Percentiles rank a stretch among this genome's conserved stretches.
These are phyloP conservation scores for Cordilura impudica DNA, from an alignment of 2,888 invertebrate species.

Conservation along the genomic window DNA sequence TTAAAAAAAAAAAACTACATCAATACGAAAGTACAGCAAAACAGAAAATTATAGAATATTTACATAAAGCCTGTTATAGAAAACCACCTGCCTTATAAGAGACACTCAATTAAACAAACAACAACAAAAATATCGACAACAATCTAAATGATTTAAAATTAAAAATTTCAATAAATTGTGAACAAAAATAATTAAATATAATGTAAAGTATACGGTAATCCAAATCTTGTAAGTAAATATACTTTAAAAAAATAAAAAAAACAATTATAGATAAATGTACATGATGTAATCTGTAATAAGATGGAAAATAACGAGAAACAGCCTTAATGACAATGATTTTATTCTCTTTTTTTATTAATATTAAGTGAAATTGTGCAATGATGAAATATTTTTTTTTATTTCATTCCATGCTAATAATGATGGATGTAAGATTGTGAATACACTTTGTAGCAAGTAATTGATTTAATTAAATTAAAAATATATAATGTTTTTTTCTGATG, in stretches of 20 bases:
- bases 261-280: not conserved
- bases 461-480: not conserved
- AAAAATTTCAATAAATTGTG: not conserved
- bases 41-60: constrained; percentile 15
- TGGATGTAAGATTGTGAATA: not conserved
- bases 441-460: not conserved
- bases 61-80: constrained; percentile 48
- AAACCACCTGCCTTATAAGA: constrained; percentile 56
- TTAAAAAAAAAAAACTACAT: not conserved
- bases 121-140: not conserved
- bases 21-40: not conserved
- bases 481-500: not conserved
- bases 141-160: not conserved
- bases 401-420: not conserved
- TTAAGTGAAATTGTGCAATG: not conserved
- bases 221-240: not conserved
- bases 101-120: constrained; percentile 10
- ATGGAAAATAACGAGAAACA: not conserved
- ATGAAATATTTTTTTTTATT: not conserved
- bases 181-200: not conserved
- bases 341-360: not conserved
- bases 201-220: not conserved
- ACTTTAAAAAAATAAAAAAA: not conserved
- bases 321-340: not conserved
- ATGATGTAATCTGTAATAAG: not conserved